Evolutionary conservation across 1,140 invertebrate genomes (phyloP).

Genomic region (Rhizoglyphus robini): DNA sequence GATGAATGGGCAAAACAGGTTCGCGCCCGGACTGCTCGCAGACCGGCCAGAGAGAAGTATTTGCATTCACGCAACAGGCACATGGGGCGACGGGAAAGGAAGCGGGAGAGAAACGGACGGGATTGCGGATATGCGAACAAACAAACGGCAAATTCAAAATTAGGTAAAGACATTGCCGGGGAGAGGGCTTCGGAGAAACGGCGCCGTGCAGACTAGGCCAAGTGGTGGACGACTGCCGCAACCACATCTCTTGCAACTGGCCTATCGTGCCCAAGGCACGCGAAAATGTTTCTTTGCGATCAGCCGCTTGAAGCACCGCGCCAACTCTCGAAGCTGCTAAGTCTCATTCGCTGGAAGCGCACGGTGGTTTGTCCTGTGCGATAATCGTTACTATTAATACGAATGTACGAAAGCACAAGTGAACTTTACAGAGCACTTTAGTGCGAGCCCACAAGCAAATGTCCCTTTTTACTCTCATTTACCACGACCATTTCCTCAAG

Average conservation of each 20-base stretch:
- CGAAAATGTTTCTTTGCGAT: not conserved
- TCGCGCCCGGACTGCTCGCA: not conserved
- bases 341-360: too few relatives aligned
- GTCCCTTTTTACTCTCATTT: too few relatives aligned
- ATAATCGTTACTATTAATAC: not conserved
- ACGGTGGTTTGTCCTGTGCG: too few relatives aligned
- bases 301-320: too few relatives aligned
- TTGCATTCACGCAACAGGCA: not conserved
- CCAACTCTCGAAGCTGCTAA: too few relatives aligned
- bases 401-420: not conserved
- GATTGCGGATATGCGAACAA: constrained; percentile 12
- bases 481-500: not conserved
- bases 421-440: too few relatives aligned
- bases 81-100: not conserved
- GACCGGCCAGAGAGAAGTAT: not conserved
- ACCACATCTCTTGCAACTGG: too few relatives aligned
- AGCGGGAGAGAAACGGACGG: not conserved
- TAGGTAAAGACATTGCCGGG: constrained; percentile 11
- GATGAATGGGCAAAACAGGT: constrained; percentile 10
- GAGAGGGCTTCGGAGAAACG: too few relatives aligned
- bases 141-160: not conserved
- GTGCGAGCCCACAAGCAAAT: too few relatives aligned
- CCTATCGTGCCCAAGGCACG: not conserved
- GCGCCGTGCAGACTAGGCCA: not conserved
- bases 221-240: not conserved